phyloP scores from a whole-genome alignment of 2,113 vertebrate species.

The Podilymbus podiceps region DNA sequence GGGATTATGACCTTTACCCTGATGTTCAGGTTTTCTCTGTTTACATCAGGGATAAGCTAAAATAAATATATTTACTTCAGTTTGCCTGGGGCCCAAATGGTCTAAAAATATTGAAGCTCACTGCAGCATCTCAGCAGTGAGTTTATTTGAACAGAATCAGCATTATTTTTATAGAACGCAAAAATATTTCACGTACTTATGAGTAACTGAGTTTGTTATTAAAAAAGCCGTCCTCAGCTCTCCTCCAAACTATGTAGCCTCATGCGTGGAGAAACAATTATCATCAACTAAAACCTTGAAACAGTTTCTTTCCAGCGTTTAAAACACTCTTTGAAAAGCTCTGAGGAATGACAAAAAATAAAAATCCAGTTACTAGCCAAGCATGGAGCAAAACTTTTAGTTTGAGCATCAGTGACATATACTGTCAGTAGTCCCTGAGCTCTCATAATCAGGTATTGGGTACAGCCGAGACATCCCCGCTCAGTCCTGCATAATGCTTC shows the following conservation, averaged over 20 bases:
- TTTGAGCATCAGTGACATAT: background rate
- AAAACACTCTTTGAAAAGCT: background rate
- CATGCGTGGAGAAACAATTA: background rate
- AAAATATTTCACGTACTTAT: background rate
- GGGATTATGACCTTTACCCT: constrained; percentile 47
- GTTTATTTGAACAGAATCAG: constrained; percentile 36
- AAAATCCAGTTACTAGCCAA: background rate
- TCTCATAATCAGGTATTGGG: background rate
- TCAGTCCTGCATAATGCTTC: background rate
- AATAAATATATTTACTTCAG: constrained; percentile 50
- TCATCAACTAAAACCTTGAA: background rate
- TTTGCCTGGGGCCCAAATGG: constrained; percentile 28
- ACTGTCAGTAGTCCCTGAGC: background rate
- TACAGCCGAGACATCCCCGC: background rate
- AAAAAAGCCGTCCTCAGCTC: background rate
- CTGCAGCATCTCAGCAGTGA: background rate
- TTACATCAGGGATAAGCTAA: constrained; percentile 19
- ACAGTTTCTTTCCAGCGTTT: background rate
- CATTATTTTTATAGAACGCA: constrained; percentile 23
- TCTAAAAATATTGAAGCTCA: constrained; percentile 43
- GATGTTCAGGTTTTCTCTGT: constrained; percentile 54
- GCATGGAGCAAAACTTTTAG: background rate
- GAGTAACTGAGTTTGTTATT: background rate
- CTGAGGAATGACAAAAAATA: background rate
- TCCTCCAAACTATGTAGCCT: background rate